Evolutionary conservation across 1,140 invertebrate genomes (phyloP).

Genomic region (Eueides isabella): DNA sequence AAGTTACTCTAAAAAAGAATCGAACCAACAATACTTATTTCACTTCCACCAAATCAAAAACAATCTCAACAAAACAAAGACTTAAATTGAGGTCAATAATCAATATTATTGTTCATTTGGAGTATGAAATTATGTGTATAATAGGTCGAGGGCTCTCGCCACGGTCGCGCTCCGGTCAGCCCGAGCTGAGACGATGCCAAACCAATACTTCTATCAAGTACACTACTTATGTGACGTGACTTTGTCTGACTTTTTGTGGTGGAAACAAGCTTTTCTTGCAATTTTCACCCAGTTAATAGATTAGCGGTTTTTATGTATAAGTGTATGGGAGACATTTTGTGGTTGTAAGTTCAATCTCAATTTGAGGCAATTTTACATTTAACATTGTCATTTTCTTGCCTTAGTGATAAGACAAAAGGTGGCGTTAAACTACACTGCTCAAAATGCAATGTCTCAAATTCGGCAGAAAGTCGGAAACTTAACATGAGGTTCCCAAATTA

Average conservation of each 20-base stretch:
- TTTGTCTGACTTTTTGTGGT: neutral
- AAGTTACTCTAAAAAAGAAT: neutral
- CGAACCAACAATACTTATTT: neutral
- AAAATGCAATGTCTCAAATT: no score
- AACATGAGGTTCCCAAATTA: no score
- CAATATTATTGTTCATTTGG: constrained; percentile 15
- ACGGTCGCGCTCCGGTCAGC: constrained; percentile 2
- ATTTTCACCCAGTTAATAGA: neutral
- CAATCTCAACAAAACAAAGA: neutral
- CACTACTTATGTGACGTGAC: neutral
- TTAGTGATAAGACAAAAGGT: no score
- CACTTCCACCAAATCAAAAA: neutral
- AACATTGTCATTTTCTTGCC: no score
- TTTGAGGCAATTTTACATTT: no score
- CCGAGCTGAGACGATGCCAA: neutral
- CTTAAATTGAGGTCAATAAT: constrained; percentile 5
- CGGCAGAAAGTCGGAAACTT: no score
- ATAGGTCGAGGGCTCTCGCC: constrained; percentile 10
- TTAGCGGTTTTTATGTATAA: neutral
- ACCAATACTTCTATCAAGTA: constrained; percentile 9
- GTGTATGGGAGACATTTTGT: no score
- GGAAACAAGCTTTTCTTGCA: constrained; percentile 4
- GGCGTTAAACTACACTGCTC: no score
- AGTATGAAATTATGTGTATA: constrained; percentile 7
- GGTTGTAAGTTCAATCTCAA: no score